Evolutionary conservation across 2,888 invertebrate species (phyloP).

Genomic region (Melanargia galathea): DNA sequence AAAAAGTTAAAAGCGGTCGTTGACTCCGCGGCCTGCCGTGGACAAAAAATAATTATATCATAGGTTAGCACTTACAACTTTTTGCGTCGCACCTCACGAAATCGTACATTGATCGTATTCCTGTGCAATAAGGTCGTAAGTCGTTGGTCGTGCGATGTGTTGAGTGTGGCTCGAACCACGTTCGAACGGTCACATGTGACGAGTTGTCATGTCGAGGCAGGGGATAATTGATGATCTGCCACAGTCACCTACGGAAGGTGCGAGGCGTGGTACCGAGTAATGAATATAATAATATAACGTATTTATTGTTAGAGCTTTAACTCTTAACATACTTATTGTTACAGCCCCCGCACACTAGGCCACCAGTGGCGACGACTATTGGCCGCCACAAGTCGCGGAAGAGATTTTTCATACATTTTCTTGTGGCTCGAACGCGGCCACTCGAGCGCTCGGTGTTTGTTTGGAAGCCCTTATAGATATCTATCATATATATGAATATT

Average conservation of each 20-base stretch:
- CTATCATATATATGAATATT: no score
- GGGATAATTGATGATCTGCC: conserved; percentile 65
- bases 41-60: conserved; percentile 41
- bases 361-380: no score
- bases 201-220: conserved; percentile 56
- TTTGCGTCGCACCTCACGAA: neutral
- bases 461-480: no score
- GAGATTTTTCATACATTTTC: no score
- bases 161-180: conserved; percentile 45
- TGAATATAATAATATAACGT: conserved; percentile 24
- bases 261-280: conserved; percentile 31
- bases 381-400: no score
- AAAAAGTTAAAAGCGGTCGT: conserved; percentile 32
- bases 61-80: conserved; percentile 26
- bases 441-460: no score
- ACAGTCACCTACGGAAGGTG: conserved; percentile 42
- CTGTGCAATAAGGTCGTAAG: conserved; percentile 26
- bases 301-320: conserved; percentile 21
- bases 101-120: conserved; percentile 6
- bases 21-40: conserved; percentile 40
- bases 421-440: no score
- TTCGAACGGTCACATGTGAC: conserved; percentile 53
- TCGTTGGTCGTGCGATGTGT: conserved; percentile 24
- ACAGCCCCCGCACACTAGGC: no score
- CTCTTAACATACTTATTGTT: no score